phyloP scores from a whole-genome alignment of 2,888 invertebrate species.

The Drosophila ezoana region DNA sequence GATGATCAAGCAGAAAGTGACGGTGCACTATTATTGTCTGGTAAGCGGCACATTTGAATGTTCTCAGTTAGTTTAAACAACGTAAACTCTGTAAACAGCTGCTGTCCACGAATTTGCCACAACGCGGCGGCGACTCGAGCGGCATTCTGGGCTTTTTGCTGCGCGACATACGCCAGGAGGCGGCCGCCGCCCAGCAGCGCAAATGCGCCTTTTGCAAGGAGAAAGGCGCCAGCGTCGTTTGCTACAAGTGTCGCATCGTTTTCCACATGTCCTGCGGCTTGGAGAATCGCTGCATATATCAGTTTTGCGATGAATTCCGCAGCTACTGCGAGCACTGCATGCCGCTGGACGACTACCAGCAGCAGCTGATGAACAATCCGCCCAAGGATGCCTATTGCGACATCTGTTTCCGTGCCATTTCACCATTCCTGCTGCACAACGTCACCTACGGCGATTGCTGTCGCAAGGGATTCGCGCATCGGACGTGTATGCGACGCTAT shows the following conservation, averaged over 20 bases:
- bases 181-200: constrained; percentile 84
- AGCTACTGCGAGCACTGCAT: constrained; percentile 76
- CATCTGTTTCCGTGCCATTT: constrained; percentile 70
- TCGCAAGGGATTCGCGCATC: constrained; percentile 76
- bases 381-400: constrained; percentile 53
- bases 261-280: constrained; percentile 77
- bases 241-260: constrained; percentile 66
- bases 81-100: constrained; percentile 83
- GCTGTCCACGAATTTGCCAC: constrained; percentile 89
- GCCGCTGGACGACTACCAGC: constrained; percentile 57
- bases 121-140: constrained; percentile 88
- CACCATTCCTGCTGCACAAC: constrained; percentile 16
- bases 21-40: constrained; percentile 81
- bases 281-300: constrained; percentile 56
- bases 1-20: constrained; percentile 65
- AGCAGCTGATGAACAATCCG: constrained; percentile 28
- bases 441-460: constrained; percentile 78
- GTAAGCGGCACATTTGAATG: constrained; percentile 48
- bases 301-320: constrained; percentile 71
- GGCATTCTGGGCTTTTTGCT: constrained; percentile 92
- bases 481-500: constrained; percentile 77
- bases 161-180: constrained; percentile 89
- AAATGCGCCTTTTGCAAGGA: constrained; percentile 71
- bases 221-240: constrained; percentile 69
- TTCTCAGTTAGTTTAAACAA: too few species aligned